phyloP scores from a whole-genome alignment of 2,888 invertebrate species.

The Druceiella hillmani region DNA sequence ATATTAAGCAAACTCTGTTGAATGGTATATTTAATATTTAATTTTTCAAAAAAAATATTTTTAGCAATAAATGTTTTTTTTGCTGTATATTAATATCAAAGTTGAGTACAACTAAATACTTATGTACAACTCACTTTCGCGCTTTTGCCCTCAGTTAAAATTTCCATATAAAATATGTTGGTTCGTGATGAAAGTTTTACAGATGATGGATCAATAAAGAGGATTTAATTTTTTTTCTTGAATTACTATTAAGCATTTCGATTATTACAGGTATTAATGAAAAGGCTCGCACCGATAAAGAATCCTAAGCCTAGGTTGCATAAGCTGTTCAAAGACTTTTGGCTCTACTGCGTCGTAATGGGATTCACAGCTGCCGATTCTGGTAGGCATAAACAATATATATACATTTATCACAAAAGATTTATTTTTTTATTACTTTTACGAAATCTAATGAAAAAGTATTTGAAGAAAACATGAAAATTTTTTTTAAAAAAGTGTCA shows the following conservation, averaged over 20 bases:
- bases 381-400: constrained; percentile 38
- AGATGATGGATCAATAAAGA: no score
- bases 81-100: no score
- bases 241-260: background rate
- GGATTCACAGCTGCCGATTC: constrained; percentile 88
- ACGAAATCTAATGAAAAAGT: no score
- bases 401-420: background rate
- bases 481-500: no score
- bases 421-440: background rate
- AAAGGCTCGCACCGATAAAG: constrained; percentile 83
- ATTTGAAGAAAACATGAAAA: no score
- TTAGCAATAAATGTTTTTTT: no score
- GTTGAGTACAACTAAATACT: no score
- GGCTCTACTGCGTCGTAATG: constrained; percentile 99
- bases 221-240: background rate
- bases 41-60: no score
- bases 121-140: background rate
- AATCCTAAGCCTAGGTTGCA: constrained; percentile 88
- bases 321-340: constrained; percentile 98
- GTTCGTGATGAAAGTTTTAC: background rate
- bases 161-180: background rate
- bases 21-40: no score
- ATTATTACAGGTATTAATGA: constrained; percentile 60
- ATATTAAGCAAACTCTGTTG: no score
- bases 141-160: background rate